Base-by-base conservation (phyloP, 1,140 invertebrate genomes). In the Carcinoscorpius rotundicauda region DNA sequence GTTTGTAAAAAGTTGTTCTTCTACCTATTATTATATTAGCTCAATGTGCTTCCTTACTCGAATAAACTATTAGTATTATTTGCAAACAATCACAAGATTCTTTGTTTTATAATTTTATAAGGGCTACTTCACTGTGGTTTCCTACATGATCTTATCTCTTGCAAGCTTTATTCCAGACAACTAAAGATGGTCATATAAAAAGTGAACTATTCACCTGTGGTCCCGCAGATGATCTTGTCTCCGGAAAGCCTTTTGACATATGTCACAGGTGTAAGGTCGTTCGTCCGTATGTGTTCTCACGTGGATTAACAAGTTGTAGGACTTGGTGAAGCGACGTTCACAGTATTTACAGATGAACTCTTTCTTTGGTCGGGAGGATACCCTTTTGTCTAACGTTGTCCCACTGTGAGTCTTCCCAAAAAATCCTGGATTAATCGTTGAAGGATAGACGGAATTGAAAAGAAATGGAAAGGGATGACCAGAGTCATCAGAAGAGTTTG, bases 271-370 rank as follows among this genome's bases (percentile, higher is more conserved):
- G 75, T 96, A 99, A 3, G 96, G 97, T 62, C 96, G 78, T 77
- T 99, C 97, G 77, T 99, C 93, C 3, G 97, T 99, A 76, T 99
- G 97, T 3, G 94, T 98, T 71, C 94, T 82, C 77, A 98, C 92
- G 79, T 98, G 96, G 70, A 98, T 98, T 60, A 98, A 80, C 61
- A 99, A 82, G 77, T 98, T 98, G 80, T 99, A 98, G 48, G 92
- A 91, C 79, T 98, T 98, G 65, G 95, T 96, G 77, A 99, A 99
- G 73, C 97, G 89, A 56, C 97, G 83, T 74, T 91, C 89, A 79
- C 97, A 99, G 76, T 91, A 98, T 75, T 93, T 91, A 81, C 97
- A 99, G 78, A 98, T 92, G 81, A 96, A 98, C 82, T 98, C 90
- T 83, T 93, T 95, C 83, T 95, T 94, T 78, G 92, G 88, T 79